phyloP scores from a whole-genome alignment of 2,797 vertebrate species.

The Neopelma chrysocephalum region DNA sequence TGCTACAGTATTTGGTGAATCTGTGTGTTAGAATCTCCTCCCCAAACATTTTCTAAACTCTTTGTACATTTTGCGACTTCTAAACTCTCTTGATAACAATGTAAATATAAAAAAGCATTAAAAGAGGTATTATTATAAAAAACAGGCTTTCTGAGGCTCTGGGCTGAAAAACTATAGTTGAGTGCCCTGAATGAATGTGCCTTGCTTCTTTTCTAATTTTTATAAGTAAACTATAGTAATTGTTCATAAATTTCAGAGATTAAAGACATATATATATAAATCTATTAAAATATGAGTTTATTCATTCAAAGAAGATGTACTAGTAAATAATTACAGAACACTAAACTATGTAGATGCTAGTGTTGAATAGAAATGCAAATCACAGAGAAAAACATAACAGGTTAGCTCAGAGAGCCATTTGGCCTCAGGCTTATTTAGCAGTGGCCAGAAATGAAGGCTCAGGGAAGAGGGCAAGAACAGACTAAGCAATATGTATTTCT shows the following conservation, averaged over 20 bases:
- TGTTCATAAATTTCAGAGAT: neutral
- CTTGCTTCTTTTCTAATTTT: neutral
- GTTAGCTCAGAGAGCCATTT: neutral
- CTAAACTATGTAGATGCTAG: neutral
- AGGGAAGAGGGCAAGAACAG: neutral
- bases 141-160: neutral
- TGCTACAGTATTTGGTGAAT: neutral
- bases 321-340: neutral
- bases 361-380: neutral
- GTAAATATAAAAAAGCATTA: neutral
- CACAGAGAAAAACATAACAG: neutral
- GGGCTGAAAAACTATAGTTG: neutral
- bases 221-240: neutral
- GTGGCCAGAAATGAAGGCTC: neutral
- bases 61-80: neutral
- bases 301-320: neutral
- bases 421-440: neutral
- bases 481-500: neutral
- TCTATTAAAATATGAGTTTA: neutral
- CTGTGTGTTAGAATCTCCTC: neutral
- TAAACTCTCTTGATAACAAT: neutral
- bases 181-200: neutral
- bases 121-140: neutral
- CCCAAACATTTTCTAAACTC: neutral
- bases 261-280: neutral